Base-by-base conservation (phyloP, 2,888 invertebrate species). In the Chrysolina haemoptera region DNA sequence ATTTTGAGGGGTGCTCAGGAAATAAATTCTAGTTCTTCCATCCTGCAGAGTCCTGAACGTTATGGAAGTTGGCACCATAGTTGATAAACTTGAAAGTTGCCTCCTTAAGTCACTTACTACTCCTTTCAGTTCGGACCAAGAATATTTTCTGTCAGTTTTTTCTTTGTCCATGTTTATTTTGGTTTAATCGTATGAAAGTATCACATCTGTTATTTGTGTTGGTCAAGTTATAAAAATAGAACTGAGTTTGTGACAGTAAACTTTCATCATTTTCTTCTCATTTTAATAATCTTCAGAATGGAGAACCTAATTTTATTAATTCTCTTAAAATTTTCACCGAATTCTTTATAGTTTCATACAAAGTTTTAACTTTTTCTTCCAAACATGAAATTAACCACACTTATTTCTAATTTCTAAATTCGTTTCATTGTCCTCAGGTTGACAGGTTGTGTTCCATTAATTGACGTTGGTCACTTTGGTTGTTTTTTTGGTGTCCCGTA, bases 21-120 rank as follows among this genome's bases (percentile, higher is more conserved):
- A 98, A 88, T 98, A 98, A 83, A 98, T 93, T 83, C 97, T 91
- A 12, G 92, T 95, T 81, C 94, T 92, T 46, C 95, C 95, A 88
- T 95, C 95, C 68, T 92, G 91, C 48, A 96, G 89, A 35, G 92
- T 92, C 73, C 96, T 91, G 88, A 96, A 96, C 43, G 94, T 93
- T 80, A 96, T 93, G 64, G 94, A 94, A 81, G 93, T 93, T 0
- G 96, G 96, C 20, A 96, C 93, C 90, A 95, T 94, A 0, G 94
- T 93, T 0, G 95, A 95, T 48, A 96, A 89, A 69, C 93, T 92
- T 1, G 95, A 94, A 73, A 96, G 87, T 84, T 94, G 93, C 80
- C 95, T 92, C 14, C 96, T 89, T 80, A 96, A 89, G 84, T 95
- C 95, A 83, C 94, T 93, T 0, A 96, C 96, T 10, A 94, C 94